A percentile compares a stretch with the other conserved stretches of the same genome.
Conservation (phyloP, 2,888 invertebrate species). For the Oconnorella tubifera region DNA sequence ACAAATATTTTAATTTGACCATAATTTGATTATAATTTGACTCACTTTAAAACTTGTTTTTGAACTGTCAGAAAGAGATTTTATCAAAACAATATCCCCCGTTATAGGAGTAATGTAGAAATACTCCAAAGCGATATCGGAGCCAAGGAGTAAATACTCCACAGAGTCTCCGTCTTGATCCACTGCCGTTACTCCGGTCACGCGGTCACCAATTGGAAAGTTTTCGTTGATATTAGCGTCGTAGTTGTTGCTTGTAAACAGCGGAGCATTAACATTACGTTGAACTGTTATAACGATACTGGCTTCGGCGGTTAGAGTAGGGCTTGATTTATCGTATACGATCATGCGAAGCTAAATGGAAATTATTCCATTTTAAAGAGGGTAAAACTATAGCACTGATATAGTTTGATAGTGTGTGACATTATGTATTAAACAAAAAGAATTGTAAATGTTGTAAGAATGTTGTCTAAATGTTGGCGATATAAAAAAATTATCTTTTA, state of each 20-base stretch:
- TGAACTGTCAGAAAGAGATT: slow-evolving; percentile 32
- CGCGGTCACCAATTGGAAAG: slow-evolving; percentile 28
- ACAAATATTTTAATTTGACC: too few relatives aligned
- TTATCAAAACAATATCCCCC: slow-evolving; percentile 61
- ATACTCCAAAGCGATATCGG: slow-evolving; percentile 36
- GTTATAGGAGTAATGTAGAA: slow-evolving; percentile 78
- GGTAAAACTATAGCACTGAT: too few relatives aligned
- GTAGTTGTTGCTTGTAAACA: slow-evolving; percentile 27
- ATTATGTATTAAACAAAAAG: too few relatives aligned
- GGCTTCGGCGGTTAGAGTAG: slow-evolving; percentile 36
- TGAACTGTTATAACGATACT: slow-evolving; percentile 41
- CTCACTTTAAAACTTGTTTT: neutral
- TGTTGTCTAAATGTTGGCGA: too few relatives aligned
- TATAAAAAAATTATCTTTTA: too few relatives aligned
- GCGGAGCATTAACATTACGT: slow-evolving; percentile 33
- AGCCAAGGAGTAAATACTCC: slow-evolving; percentile 39
- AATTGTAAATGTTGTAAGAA: too few relatives aligned
- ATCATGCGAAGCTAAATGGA: slow-evolving; percentile 40
- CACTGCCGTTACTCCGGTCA: slow-evolving; percentile 25
- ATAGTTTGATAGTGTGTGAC: too few relatives aligned
- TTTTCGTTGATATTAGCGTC: slow-evolving; percentile 27
- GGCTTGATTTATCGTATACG: slow-evolving; percentile 44
- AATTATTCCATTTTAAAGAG: too few relatives aligned
- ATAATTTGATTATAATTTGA: too few relatives aligned
- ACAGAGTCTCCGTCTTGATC: slow-evolving; percentile 39